Evolutionary conservation across 2,797 vertebrate species (phyloP).

Genomic region (Petrocephalus sullivani): DNA sequence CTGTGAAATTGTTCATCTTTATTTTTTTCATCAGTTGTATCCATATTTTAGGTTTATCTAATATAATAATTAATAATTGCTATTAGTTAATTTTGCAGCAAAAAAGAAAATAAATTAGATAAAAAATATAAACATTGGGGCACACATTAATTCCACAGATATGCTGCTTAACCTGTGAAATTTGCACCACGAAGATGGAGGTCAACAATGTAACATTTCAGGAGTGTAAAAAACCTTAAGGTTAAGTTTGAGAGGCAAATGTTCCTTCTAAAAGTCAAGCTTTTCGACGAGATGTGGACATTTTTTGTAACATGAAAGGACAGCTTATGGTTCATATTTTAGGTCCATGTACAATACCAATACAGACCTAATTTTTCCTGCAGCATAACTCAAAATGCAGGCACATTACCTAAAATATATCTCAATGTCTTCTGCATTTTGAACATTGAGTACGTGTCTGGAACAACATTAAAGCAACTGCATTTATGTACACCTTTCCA

Average conservation of each 20-base stretch:
- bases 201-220: background rate
- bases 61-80: background rate
- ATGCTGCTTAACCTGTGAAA: background rate
- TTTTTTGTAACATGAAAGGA: background rate
- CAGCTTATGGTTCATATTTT: background rate
- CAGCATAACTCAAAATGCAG: background rate
- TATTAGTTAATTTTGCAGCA: background rate
- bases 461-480: background rate
- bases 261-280: background rate
- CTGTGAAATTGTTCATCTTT: background rate
- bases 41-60: background rate
- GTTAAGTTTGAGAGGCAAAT: background rate
- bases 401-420: background rate
- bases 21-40: background rate
- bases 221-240: background rate
- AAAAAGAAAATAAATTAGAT: background rate
- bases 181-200: background rate
- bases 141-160: background rate
- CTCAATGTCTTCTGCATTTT: background rate
- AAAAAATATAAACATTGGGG: background rate
- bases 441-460: background rate
- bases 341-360: background rate
- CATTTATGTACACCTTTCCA: background rate
- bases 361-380: background rate
- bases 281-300: background rate